Evolutionary conservation across 2,797 vertebrate species (phyloP).

Genomic region (Hapalemur alaotrensis): DNA sequence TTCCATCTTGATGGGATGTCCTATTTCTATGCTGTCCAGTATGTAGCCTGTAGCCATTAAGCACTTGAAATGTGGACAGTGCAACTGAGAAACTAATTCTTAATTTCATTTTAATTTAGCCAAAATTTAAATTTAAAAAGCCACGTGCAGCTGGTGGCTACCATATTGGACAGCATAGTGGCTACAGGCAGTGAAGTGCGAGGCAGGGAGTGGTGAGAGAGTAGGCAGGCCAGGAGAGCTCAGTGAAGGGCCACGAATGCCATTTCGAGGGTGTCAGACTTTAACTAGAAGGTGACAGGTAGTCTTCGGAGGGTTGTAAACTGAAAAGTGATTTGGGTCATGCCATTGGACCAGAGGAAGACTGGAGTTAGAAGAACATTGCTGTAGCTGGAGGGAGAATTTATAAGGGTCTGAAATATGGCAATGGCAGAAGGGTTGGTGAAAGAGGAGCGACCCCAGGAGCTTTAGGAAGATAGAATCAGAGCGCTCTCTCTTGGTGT

Average conservation of each 20-base stretch:
- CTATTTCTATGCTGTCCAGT: not conserved
- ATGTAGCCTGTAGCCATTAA: not conserved
- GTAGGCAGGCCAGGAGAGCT: not conserved
- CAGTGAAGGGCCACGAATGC: not conserved
- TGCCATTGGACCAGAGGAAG: not conserved
- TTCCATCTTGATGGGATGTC: not conserved
- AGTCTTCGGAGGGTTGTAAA: not conserved
- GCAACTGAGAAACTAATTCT: not conserved
- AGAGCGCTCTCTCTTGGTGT: not conserved
- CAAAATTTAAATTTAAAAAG: not conserved
- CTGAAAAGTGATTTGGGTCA: not conserved
- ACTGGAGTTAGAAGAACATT: not conserved
- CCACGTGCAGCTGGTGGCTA: not conserved
- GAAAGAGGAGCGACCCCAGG: not conserved
- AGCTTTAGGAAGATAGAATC: not conserved
- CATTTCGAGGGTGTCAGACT: not conserved
- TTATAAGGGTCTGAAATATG: not conserved
- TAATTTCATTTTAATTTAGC: not conserved
- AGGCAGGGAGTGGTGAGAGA: not conserved
- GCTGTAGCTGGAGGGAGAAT: not conserved
- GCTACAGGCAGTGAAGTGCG: not conserved
- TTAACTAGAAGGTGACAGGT: not conserved
- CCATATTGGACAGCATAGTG: not conserved
- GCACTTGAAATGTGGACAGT: not conserved
- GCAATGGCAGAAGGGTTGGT: not conserved